Evolutionary conservation across 2,797 vertebrate genomes (phyloP), one percentile per base, ranked within the genome.

Genomic region (Paedocypris micromegethes): DNA sequence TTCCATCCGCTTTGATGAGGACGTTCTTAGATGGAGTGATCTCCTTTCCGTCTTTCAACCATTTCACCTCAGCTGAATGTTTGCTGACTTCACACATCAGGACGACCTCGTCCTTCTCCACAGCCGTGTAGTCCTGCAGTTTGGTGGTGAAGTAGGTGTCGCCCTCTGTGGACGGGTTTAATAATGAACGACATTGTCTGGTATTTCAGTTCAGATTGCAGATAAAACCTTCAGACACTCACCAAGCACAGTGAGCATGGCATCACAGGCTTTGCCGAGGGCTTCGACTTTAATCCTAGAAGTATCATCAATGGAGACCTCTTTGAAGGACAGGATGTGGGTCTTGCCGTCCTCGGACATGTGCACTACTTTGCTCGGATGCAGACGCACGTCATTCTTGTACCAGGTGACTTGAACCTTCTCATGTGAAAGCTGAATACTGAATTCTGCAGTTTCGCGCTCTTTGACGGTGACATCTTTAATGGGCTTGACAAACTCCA

Each of bases 241-340:
- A 98, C 97, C 96, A 8, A 98, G 87, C 39, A 98, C 96, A n/a
- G 90, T 98, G 68, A 98, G 93, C 86, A 98, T 96, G 78, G 96
- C 95, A 45, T 92, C 93, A 64, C 89, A 87, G 50, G 83, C 88
- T 86, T 98, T 91, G 38, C 85, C 94, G 89, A 97, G 92, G 47
- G 93, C 94, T 82, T 97, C 95, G 66, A 92, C 92, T 87, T 82
- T 94, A 77, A 98, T 97, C 75, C 96, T 91, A 76, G 97, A 97
- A 0, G 96, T 99, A 80, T 99, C 97, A 51, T 99, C 97, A 43
- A 97, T 90, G 59, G 90, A 87, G 66, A 98, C 95, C 79, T 99
- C 90, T 83, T 93, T 97, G 80, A 99, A 93, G 47, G 88, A 90
- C 77, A 98, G 88, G 0, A 86, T 92, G 78, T 99, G 95, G 64